Evolutionary conservation across 2,888 invertebrate species (phyloP).

Genomic region (Encarsia formosa): DNA sequence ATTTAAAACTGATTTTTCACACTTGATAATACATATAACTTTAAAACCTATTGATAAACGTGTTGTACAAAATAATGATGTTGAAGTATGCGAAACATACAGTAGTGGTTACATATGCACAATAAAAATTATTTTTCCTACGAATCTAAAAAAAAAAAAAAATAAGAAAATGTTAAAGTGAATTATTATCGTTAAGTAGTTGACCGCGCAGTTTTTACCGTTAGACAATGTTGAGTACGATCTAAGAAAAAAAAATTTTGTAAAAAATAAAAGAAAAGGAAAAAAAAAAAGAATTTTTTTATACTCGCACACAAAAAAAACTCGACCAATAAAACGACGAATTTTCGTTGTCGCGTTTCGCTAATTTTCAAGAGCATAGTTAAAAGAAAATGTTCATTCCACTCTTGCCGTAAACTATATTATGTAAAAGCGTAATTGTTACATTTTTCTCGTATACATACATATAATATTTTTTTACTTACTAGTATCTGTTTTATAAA

Average conservation of each 20-base stretch:
- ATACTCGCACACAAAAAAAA: slow-evolving; percentile 2
- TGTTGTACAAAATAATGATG: slow-evolving; percentile 13
- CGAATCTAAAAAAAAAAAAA: background rate
- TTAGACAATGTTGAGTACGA: slow-evolving; percentile 9
- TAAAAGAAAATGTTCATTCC: slow-evolving; percentile 14
- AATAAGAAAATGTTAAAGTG: background rate
- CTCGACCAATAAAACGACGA: slow-evolving; percentile 17
- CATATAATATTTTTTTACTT: slow-evolving; percentile 21
- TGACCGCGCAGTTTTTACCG: slow-evolving; percentile 3
- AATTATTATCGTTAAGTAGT: slow-evolving; percentile 13
- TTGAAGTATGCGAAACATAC: background rate
- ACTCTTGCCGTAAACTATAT: slow-evolving; percentile 16
- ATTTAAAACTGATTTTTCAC: slow-evolving; percentile 13
- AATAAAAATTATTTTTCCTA: slow-evolving; percentile 5
- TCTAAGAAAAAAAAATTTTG: slow-evolving; percentile 2
- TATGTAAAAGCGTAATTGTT: no score
- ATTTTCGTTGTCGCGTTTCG: slow-evolving; percentile 22
- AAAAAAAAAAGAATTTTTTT: no score
- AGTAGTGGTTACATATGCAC: slow-evolving; percentile 10
- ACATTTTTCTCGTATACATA: no score
- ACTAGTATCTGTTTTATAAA: no score
- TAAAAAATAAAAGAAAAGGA: no score
- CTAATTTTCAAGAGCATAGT: background rate
- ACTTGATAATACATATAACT: slow-evolving; percentile 5
- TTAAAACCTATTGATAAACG: background rate